Evolutionary conservation across 1,140 invertebrate species (phyloP), one percentile per base, ranked within the genome.

Genomic region (Tetragonula clypearis): DNA sequence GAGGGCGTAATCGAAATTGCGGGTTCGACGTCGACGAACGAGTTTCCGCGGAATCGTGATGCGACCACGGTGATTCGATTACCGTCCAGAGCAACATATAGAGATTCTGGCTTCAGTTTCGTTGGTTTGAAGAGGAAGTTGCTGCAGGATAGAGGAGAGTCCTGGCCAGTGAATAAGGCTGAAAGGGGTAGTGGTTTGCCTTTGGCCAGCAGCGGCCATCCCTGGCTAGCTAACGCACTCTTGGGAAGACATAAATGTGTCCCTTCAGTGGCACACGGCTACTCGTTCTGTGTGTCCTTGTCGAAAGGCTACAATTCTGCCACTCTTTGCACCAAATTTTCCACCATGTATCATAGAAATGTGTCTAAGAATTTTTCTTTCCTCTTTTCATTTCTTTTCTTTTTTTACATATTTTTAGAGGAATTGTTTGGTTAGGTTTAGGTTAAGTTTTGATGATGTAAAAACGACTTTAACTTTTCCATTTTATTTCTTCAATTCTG

Each of bases 191-290:
- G n/a, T 14, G 6, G n/a, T 14, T 77, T 83, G 75, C 21, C n/a
- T 55, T 79, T 86, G 87, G 80, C 85, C 65, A n/a, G 49, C 69
- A 75, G 58, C 74, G 60, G 84, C 79, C 66, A 76, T 26, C n/a
- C 62, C 87, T 79, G 76, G 80, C 77, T 78, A 78, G 90, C 85
- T 87, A 90, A 90, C 91, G 90, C 87, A 92, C 92, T 93, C 92
- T 88, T 87, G 92, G 92, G 91, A 93, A 92, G 88, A 92, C 91
- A 90, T 92, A 93, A 93, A 93, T 92, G 92, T 92, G 91, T 93
- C 92, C 91, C 91, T 93, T 93, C 91, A 93, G 90, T 90, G 86
- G 87, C 86, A 76, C 87, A 86, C 85, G 85, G 80, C 88, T 15
- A 90, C 90, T 87, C 88, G 87, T 90, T 85, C 88, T 89, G 85